phyloP scores from a whole-genome alignment of 2,888 invertebrate species.

The Kryphioiulus occultus region DNA sequence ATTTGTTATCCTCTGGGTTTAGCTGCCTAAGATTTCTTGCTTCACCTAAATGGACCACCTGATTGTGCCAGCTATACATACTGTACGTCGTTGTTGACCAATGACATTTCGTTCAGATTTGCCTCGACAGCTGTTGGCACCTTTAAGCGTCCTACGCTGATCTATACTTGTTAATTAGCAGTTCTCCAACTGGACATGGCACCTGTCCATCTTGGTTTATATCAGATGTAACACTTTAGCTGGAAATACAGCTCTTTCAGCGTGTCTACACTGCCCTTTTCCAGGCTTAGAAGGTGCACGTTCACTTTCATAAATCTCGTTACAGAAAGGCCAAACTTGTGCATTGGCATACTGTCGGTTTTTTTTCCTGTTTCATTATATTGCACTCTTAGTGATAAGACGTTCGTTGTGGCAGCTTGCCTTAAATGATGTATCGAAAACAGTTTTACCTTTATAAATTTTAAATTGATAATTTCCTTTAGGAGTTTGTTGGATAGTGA shows the following conservation, averaged over 20 bases:
- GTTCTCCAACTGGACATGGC: constrained; percentile 27
- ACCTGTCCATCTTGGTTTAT: constrained; percentile 36
- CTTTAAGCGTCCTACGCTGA: background rate
- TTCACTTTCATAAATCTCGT: background rate
- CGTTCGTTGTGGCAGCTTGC: too few relatives aligned
- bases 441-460: too few relatives aligned
- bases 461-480: too few relatives aligned
- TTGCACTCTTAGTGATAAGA: too few relatives aligned
- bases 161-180: constrained; percentile 32
- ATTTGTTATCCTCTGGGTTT: background rate
- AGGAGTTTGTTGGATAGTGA: too few relatives aligned
- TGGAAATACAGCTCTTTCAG: background rate
- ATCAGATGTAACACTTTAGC: constrained; percentile 28
- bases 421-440: too few relatives aligned
- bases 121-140: background rate
- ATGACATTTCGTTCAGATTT: constrained; percentile 4
- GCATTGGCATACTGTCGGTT: background rate
- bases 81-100: background rate
- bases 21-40: background rate
- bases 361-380: too few relatives aligned
- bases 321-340: background rate
- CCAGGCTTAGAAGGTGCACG: background rate
- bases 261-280: background rate
- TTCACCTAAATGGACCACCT: background rate
- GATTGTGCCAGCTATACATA: background rate